Base-by-base conservation (phyloP, 2,113 vertebrate species). In the Eulemur rufifrons region DNA sequence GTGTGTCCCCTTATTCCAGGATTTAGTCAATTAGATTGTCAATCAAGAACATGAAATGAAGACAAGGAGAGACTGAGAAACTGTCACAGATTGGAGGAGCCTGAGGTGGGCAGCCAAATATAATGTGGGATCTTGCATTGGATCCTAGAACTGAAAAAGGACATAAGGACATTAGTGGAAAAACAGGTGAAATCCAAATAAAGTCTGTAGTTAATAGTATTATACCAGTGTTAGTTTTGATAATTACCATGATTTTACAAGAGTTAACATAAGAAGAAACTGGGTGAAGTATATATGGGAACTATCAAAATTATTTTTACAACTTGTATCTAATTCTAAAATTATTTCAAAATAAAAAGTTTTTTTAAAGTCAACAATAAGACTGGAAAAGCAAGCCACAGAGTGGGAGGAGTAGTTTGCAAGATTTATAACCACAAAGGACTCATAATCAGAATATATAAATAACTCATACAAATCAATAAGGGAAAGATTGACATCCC, bases 341-440 rank as follows among this genome's bases (percentile, higher is more conserved):
- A 50, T 82, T 37, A 91, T 94, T 94, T 91, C n/a, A 91, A 87
- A 61, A 82, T 52, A 27, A 89, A 64, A 64, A 10, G 12, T 42
- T 54, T n/a, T 34, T 74, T 92, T 52, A 47, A 87, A 63, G 34
- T 52, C 20, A 63, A 45, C 0, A 2, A 14, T 59, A 82, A 64
- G 37, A 69, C 29, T 86, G 6, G 56, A 69, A 76, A 85, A 59
- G 27, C 42, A 94, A 94, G 47, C 64, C 50, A 56, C 9, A 73
- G 56, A 86, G 37, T 71, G 14, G 25, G 39, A 91, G 39, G 54
- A 91, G 39, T 63, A 69, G 17, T 81, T 91, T 91, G 21, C 34
- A 84, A 84, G 34, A 85, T 84, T 37, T 91, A 52, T 59, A 52
- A 50, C 29, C 34, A 50, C 66, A 59, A 74, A 59, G 82, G 20